Evolutionary conservation across 2,888 invertebrate species (phyloP), one percentile per base, ranked within the genome.

Genomic region (Girardia tigrina): DNA sequence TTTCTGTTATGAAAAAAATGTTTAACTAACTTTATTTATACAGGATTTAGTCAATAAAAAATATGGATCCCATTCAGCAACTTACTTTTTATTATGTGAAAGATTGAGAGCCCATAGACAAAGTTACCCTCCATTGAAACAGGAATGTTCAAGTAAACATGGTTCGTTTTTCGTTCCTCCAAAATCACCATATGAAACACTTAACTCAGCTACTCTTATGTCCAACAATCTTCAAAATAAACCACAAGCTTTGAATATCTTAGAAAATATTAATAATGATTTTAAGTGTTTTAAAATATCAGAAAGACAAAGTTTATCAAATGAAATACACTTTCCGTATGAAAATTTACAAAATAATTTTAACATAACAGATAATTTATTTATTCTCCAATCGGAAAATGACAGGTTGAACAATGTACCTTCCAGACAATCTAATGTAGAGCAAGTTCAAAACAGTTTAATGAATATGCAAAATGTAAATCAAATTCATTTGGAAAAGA

Each of bases 371-470:
- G 23, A 20, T 56, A 20, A 6, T 8, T 16, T 56, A 12, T 8
- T 56, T 20, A 56, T n/a, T 56, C 56, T 56, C 56, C 56, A 56
- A 56, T n/a, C n/a, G n/a, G n/a, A n/a, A n/a, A n/a, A n/a, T n/a
- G n/a, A n/a, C n/a, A n/a, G n/a, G n/a, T n/a, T n/a, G n/a, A n/a
- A n/a, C n/a, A n/a, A n/a, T n/a, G n/a, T n/a, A n/a, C n/a, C n/a
- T n/a, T n/a, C n/a, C n/a, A 56, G 56, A 56, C 4, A 56, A 56
- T 56, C 23, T 56, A 20, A 2, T 56, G 4, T 23, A 56, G 2
- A 20, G 8, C 4, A 56, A 56, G 4, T 2, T 4, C 4, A 23
- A 56, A 56, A 2, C 8, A 56, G n/a, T 16, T 23, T 2, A 56
- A 23, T 56, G 56, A 56, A 56, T 16, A 2, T 4, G 2, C n/a